These are phyloP conservation scores for Lipotes vexillifer DNA, from an alignment of 2,113 vertebrate genomes.

Conservation along the genomic window DNA sequence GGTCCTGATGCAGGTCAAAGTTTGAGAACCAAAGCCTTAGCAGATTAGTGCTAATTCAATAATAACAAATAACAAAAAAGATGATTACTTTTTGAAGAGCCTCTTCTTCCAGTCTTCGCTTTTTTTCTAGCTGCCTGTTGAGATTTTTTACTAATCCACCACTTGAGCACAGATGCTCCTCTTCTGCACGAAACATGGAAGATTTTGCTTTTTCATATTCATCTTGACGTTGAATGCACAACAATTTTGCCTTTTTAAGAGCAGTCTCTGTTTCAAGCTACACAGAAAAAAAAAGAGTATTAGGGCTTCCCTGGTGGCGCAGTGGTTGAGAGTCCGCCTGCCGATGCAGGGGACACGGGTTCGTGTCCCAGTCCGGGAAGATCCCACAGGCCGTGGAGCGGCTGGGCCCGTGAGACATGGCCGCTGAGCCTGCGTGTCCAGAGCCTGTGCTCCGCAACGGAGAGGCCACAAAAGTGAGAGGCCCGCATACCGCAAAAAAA, in stretches of 20 bases:
- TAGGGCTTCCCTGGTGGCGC: too few relatives aligned
- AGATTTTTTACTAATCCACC: constrained; percentile 80
- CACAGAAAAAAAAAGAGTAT: constrained; percentile 49
- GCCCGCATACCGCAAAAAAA: too few relatives aligned
- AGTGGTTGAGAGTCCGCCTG: too few relatives aligned
- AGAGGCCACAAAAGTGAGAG: too few relatives aligned
- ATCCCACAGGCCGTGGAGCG: too few relatives aligned
- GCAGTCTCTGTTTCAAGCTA: constrained; percentile 94
- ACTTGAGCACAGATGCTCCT: constrained; percentile 84
- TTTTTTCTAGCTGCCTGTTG: constrained; percentile 92
- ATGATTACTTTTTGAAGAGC: constrained; percentile 91
- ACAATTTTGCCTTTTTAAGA: constrained; percentile 90
- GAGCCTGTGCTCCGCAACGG: too few relatives aligned
- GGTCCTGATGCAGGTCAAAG: not conserved
- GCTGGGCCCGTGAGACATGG: too few relatives aligned
- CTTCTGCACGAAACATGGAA: constrained; percentile 90
- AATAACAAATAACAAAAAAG: constrained; percentile 8
- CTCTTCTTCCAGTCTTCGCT: constrained; percentile 92
- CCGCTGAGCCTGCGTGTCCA: too few relatives aligned
- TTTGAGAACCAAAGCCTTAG: not conserved
- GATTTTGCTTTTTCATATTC: constrained; percentile 95
- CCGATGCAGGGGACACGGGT: too few relatives aligned
- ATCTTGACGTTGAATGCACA: constrained; percentile 92
- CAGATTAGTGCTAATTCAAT: not conserved
- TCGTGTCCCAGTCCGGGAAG: too few relatives aligned